These are phyloP conservation scores for Conus betulinus DNA, from an alignment of 1,140 invertebrate species.

Conservation along the genomic window DNA sequence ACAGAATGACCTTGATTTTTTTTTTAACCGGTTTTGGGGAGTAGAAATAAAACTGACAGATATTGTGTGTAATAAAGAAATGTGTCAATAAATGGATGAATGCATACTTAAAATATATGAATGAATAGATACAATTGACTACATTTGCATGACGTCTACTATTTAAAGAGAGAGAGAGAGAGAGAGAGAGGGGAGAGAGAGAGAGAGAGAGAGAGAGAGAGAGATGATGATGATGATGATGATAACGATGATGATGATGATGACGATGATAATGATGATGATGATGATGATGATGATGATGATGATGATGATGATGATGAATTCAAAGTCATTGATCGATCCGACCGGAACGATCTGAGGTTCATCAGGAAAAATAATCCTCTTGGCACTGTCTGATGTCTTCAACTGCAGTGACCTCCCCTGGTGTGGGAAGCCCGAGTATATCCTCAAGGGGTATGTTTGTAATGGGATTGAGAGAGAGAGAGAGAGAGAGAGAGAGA, in stretches of 20 bases:
- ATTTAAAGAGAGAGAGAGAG: too few relatives aligned
- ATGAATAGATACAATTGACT: too few relatives aligned
- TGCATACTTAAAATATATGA: too few relatives aligned
- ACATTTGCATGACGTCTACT: too few relatives aligned
- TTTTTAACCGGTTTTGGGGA: too few relatives aligned
- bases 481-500: too few relatives aligned
- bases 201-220: constrained; percentile 5
- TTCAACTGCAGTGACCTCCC: background rate
- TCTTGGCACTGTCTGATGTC: background rate
- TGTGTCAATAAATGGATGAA: too few relatives aligned
- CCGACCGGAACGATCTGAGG: background rate
- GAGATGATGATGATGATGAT: background rate
- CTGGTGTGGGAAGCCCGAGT: too few relatives aligned
- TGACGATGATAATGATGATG: background rate
- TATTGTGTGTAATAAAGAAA: too few relatives aligned
- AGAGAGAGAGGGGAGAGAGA: background rate
- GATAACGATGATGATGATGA: background rate
- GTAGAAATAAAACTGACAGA: too few relatives aligned
- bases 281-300: background rate
- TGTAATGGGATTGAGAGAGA: too few relatives aligned
- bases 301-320: background rate
- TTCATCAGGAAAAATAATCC: background rate
- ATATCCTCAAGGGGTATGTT: background rate
- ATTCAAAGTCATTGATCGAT: background rate
- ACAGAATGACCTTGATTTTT: too few relatives aligned